Conservation (phyloP, 2,888 invertebrate genomes). For the Thereva unica region DNA sequence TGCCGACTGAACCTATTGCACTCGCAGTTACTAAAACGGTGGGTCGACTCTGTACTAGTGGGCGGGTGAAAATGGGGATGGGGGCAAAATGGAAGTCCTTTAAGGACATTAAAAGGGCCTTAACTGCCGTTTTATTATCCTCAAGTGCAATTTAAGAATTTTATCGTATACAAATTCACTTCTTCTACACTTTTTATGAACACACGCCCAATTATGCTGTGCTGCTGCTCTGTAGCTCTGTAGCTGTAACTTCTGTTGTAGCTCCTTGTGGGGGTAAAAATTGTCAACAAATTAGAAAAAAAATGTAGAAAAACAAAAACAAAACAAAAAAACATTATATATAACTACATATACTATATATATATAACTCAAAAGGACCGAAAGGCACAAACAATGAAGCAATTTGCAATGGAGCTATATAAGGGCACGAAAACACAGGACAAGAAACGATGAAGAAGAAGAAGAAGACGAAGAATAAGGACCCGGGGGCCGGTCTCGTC, state of each 20-base stretch:
- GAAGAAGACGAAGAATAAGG: neutral
- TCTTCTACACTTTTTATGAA: constrained; percentile 23
- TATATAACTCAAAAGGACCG: too few relatives aligned
- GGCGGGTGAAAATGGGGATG: neutral
- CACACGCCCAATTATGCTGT: constrained; percentile 11
- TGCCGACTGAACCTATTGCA: constrained; percentile 23
- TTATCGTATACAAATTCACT: constrained; percentile 31
- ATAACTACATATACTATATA: too few relatives aligned
- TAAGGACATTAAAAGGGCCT: constrained; percentile 29
- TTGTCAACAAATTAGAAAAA: constrained; percentile 14
- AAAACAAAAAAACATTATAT: too few relatives aligned
- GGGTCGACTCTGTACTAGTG: too few relatives aligned
- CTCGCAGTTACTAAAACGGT: constrained; percentile 13
- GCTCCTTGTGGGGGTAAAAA: constrained; percentile 4
- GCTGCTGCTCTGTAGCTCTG: too few relatives aligned
- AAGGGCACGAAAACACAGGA: neutral
- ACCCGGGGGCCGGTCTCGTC: neutral
- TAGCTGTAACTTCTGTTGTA: too few relatives aligned
- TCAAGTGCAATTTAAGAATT: constrained; percentile 35
- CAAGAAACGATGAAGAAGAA: constrained; percentile 5
- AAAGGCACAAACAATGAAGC: too few relatives aligned
- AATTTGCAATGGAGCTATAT: too few relatives aligned
- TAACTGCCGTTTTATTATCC: constrained; percentile 37
- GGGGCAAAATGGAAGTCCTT: constrained; percentile 12
- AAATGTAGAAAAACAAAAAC: too few relatives aligned